Base-by-base conservation (phyloP, 2,888 invertebrate genomes). In the Rhingia rostrata region DNA sequence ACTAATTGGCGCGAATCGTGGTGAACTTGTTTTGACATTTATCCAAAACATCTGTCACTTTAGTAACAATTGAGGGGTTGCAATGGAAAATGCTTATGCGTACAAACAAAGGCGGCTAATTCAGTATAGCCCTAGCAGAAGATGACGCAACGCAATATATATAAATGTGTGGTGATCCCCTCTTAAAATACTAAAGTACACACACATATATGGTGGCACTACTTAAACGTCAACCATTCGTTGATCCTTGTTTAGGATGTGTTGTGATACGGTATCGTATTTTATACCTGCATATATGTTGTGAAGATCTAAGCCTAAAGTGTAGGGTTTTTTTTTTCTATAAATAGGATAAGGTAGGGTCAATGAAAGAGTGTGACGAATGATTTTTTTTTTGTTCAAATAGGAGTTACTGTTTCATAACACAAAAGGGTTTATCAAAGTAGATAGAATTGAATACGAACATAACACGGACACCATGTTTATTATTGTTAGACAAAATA, bases 21-120 rank as follows among this genome's bases (percentile, higher is more conserved):
- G 39, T 64, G 56, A 70, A 78, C 70, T 78, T 78, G 78, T 70
- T 78, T 64, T 78, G 78, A 78, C 63, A 70, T 56, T 58, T 70
- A 70, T 47, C 30, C 56, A 49, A 78, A 78, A 70, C 78, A 78
- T 78, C 78, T 78, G 78, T 70, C 70, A 69, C 63, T 70, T 70
- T 35, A 61, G 41, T 63, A 41, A 64, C 63, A 61, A 14, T 47
- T 45, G 37, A 61, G 61, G 47, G n/a, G 53, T 9, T 53, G n/a
- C n/a, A 49, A 45, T 37, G 33, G 33, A 61, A 75, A 67, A 61
- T 37, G 35, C 56, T 32, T 30, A 54, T 37, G 58, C 45, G 32
- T 37, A 49, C 58, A 70, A 64, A 63, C 78, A 78, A 78, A 51
- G 39, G 47, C 49, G 30, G 56, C 69, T 78, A 63, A 78, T 78